phyloP scores from a whole-genome alignment of 2,888 invertebrate genomes.

The Orchestes rusci region DNA sequence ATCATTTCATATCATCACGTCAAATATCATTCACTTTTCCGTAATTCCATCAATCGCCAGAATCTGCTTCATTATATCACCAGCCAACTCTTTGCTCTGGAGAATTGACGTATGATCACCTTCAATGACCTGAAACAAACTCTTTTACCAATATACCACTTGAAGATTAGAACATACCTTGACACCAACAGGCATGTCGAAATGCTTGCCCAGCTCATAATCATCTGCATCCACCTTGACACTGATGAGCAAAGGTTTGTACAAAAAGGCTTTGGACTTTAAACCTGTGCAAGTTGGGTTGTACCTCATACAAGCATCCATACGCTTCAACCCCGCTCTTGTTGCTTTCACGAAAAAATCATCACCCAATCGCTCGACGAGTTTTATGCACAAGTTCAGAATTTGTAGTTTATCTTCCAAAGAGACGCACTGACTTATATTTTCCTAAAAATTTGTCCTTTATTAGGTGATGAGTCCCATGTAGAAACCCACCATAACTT shows the following conservation, averaged over 20 bases:
- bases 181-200: conserved; percentile 51
- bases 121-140: conserved; percentile 44
- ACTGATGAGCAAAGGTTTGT: conserved; percentile 23
- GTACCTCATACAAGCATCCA: conserved; percentile 24
- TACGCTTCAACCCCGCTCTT: conserved; percentile 7
- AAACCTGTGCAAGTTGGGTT: conserved; percentile 22
- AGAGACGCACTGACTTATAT: conserved; percentile 1
- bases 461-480: neutral
- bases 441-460: conserved; percentile 12
- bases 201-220: conserved; percentile 56
- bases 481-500: conserved; percentile 8
- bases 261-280: conserved; percentile 27
- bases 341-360: neutral
- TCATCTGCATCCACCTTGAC: conserved; percentile 47
- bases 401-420: conserved; percentile 9
- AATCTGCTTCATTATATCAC: no score
- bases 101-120: conserved; percentile 65
- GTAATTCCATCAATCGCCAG: no score
- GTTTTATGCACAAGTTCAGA: neutral
- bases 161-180: conserved; percentile 38
- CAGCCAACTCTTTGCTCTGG: no score
- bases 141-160: neutral
- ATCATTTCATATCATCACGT: no score
- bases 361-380: neutral
- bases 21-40: no score